Evolutionary conservation across 30 jellyfish, hydroid and myxozoan species (phyloP).

Genomic region (Aurelia aurita complex sp. Pacific): DNA sequence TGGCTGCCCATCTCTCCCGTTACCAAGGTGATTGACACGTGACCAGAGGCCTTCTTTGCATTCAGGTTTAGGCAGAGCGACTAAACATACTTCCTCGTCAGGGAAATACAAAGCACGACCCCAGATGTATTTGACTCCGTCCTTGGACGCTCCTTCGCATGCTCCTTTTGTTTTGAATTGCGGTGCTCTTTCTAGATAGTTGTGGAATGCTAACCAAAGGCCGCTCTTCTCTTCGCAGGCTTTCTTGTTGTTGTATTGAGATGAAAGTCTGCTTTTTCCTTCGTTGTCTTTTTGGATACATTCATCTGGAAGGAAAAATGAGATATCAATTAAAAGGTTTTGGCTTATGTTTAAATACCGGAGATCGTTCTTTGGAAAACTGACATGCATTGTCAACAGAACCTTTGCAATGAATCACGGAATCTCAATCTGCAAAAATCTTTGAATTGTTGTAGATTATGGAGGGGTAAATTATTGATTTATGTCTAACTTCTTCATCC

Average conservation of each 20-base stretch:
- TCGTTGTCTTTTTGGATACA: slow-evolving; percentile 68
- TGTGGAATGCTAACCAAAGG: slow-evolving; percentile 80
- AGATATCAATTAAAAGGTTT: neutral
- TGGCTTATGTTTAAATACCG: neutral
- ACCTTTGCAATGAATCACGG: too few relatives aligned
- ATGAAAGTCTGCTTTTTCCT: slow-evolving; percentile 35
- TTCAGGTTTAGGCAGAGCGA: slow-evolving; percentile 76
- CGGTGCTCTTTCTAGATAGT: slow-evolving; percentile 78
- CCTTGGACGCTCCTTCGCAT: slow-evolving; percentile 70
- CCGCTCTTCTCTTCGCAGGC: slow-evolving; percentile 85
- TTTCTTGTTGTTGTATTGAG: slow-evolving; percentile 75
- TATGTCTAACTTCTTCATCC: too few relatives aligned
- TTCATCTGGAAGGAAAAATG: slow-evolving; percentile 57
- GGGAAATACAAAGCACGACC: slow-evolving; percentile 70
- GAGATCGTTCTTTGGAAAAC: too few relatives aligned
- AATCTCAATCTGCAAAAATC: too few relatives aligned
- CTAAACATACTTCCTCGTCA: slow-evolving; percentile 72
- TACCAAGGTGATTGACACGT: slow-evolving; percentile 96
- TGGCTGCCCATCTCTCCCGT: slow-evolving; percentile 79
- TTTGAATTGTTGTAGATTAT: too few relatives aligned
- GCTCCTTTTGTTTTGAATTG: slow-evolving; percentile 51
- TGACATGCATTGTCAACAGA: too few relatives aligned
- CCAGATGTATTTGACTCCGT: slow-evolving; percentile 73
- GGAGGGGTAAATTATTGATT: too few relatives aligned
- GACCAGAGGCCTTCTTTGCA: slow-evolving; percentile 85